Evolutionary conservation across 2,113 vertebrate genomes (phyloP).

Genomic region (Labrus mixtus): DNA sequence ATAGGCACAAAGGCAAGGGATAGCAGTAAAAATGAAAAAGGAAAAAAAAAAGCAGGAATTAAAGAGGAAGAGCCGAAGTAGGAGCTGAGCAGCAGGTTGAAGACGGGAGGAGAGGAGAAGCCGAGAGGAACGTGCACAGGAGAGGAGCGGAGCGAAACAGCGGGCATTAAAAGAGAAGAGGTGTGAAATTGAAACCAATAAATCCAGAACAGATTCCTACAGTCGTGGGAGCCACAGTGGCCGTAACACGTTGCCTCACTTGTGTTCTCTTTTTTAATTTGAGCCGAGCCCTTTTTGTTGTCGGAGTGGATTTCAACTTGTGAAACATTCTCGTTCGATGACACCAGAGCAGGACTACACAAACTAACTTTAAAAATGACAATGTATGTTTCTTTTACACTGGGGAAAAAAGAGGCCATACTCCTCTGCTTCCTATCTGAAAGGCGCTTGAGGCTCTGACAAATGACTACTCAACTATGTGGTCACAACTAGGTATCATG

Average conservation of each 20-base stretch:
- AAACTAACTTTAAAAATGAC: not conserved
- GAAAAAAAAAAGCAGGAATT: slow-evolving; percentile 11
- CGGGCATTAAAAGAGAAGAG: slow-evolving; percentile 68
- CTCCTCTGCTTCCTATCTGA: too few species aligned
- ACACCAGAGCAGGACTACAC: not conserved
- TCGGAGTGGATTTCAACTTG: slow-evolving; percentile 7
- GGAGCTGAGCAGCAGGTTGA: slow-evolving; percentile 2
- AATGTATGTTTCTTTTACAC: not conserved
- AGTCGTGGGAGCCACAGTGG: slow-evolving; percentile 60
- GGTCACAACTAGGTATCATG: too few species aligned
- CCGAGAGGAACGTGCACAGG: not conserved
- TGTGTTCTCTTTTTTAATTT: slow-evolving; percentile 58
- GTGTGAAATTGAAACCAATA: slow-evolving; percentile 82
- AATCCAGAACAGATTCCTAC: slow-evolving; percentile 77
- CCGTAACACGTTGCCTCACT: slow-evolving; percentile 39
- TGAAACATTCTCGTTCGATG: slow-evolving; percentile 32
- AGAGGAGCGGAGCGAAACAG: slow-evolving; percentile 59
- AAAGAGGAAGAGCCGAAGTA: slow-evolving; percentile 1
- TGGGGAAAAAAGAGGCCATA: not conserved
- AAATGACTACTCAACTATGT: too few species aligned
- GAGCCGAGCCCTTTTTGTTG: slow-evolving; percentile 43
- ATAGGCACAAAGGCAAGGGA: not conserved
- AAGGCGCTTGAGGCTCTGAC: too few species aligned
- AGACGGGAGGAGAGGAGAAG: slow-evolving; percentile 4
- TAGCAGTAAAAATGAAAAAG: not conserved